Evolutionary conservation across 2,113 vertebrate genomes (phyloP), one percentile per base, ranked within the genome.

Genomic region (Tragulus kanchil): DNA sequence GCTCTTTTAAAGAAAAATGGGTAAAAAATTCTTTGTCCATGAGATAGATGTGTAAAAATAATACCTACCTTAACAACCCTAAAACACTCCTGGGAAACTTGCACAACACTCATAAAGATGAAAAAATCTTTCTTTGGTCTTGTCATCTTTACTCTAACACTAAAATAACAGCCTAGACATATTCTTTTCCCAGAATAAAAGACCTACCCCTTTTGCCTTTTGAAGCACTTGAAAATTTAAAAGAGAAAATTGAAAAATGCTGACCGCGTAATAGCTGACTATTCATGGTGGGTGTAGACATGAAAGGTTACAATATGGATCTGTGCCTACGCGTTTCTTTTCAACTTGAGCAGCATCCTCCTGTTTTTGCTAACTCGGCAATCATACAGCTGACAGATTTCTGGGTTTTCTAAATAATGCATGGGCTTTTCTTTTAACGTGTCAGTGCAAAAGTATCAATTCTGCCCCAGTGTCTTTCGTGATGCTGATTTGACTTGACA

Each of bases 341-440:
- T 98, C 98, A 98, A 98, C 97, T 98, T 96, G 82, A 98, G 94
- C 98, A 98, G 94, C 96, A 97, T 98, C 98, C 97, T 98, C 98
- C 98, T 98, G 98, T 98, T 99, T 99, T 98, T 99, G 99, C 98
- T 99, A 99, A 99, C 98, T 99, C 96, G 93, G 98, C 98, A 99
- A 98, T 99, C 98, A 99, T 98, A 98, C 98, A 98, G 98, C 98
- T 99, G 99, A 99, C 98, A 99, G 98, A 98, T 98, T 98, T 98
- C 98, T 98, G 97, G 97, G 98, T 98, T 98, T 99, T 98, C 98
- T 99, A 99, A 99, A 99, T 99, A 99, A 99, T 99, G 98, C 98
- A 99, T 99, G 98, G 98, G 98, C 98, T 99, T 99, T 99, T 99
- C 98, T 99, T 99, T 99, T 99, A 99, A 99, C 98, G 98, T 98